Evolutionary conservation across 1,140 invertebrate genomes (phyloP).

Genomic region (Gonatopus flavifemur): DNA sequence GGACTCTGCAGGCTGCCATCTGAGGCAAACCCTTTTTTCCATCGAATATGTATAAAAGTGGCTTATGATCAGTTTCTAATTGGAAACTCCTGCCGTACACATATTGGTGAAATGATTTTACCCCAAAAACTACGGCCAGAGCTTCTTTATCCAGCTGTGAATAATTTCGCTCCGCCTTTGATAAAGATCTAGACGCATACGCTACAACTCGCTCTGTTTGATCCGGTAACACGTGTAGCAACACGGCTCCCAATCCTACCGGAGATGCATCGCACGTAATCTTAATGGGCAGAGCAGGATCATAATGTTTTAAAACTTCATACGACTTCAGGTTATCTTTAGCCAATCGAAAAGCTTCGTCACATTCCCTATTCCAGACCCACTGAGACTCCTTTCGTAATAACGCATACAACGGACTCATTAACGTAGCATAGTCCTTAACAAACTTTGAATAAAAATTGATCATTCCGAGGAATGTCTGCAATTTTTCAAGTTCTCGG

Average conservation of each 20-base stretch:
- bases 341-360: too few species aligned
- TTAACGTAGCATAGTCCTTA: conserved; percentile 7
- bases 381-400: too few species aligned
- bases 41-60: conserved; percentile 28
- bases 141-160: conserved; percentile 40
- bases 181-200: conserved; percentile 29
- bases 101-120: conserved; percentile 11
- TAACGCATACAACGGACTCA: too few species aligned
- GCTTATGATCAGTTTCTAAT: too few species aligned
- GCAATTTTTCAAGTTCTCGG: conserved; percentile 34
- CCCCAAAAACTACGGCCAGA: conserved; percentile 22
- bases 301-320: conserved; percentile 40
- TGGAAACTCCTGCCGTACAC: conserved; percentile 23
- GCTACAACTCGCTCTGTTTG: conserved; percentile 17
- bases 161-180: conserved; percentile 30
- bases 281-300: conserved; percentile 40
- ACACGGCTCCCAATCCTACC: conserved; percentile 47
- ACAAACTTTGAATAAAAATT: too few species aligned
- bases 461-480: too few species aligned
- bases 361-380: too few species aligned
- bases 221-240: conserved; percentile 22
- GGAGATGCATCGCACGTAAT: conserved; percentile 49
- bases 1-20: conserved; percentile 30
- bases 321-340: too few species aligned
- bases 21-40: too few species aligned